Evolutionary conservation across 1,140 invertebrate genomes (phyloP).

Genomic region (Whitmania pigra): DNA sequence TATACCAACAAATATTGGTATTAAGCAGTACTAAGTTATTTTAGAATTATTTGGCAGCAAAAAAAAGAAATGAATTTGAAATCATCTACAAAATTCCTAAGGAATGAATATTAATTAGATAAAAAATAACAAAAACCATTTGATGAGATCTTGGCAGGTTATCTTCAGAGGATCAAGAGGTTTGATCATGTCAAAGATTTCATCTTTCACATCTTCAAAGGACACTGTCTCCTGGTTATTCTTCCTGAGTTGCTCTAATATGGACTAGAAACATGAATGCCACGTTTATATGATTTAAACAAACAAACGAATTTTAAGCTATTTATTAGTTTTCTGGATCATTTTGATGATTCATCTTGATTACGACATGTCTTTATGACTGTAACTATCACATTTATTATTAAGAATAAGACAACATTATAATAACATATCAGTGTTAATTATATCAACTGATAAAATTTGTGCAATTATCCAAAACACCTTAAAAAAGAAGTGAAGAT

Average conservation of each 20-base stretch:
- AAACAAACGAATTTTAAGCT: too few species aligned
- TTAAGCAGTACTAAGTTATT: neutral
- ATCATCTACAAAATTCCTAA: too few species aligned
- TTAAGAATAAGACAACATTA: too few species aligned
- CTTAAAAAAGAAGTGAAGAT: slow-evolving; percentile 82
- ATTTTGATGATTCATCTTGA: too few species aligned
- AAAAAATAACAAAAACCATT: slow-evolving; percentile 38
- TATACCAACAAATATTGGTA: too few species aligned
- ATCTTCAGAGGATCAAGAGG: slow-evolving; percentile 70
- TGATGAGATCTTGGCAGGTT: slow-evolving; percentile 68
- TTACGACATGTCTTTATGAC: too few species aligned
- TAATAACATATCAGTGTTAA: too few species aligned
- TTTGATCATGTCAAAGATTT: slow-evolving; percentile 95
- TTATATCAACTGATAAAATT: too few species aligned
- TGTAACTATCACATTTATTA: too few species aligned
- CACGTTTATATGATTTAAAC: slow-evolving; percentile 9
- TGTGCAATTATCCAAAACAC: slow-evolving; percentile 37
- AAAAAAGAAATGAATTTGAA: neutral
- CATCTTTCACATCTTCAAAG: slow-evolving; percentile 89
- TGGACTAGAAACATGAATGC: slow-evolving; percentile 51
- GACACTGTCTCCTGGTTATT: slow-evolving; percentile 71
- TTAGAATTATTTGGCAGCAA: neutral
- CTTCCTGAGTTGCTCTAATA: slow-evolving; percentile 72
- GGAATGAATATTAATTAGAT: too few species aligned
- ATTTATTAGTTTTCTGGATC: too few species aligned